Evolutionary conservation across 2,113 vertebrate genomes (phyloP), one percentile per base, ranked within the genome.

Genomic region (Marcusenius ussheri): DNA sequence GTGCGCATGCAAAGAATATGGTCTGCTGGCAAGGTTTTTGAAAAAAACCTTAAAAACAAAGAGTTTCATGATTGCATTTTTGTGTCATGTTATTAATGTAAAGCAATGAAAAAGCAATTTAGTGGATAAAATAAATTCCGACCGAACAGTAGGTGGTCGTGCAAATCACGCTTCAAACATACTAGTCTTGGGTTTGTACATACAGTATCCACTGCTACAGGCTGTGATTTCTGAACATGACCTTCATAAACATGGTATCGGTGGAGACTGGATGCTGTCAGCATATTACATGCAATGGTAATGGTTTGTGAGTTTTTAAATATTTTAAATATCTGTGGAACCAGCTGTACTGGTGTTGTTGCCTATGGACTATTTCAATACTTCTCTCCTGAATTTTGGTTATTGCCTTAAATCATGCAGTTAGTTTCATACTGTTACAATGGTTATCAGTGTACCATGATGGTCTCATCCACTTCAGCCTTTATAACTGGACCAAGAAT

Each of bases 401-500:
- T 39, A 19, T 77, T 35, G 11, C 35, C 13, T 77, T 77, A 77
- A 77, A 42, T 77, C 5, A 77, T 47, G 27, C 47, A 31, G 27
- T 39, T 19, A 39, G 47, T 53, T 6, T 46, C 6, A 13, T 5
- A 8, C 11, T 56, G 35, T 56, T 47, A 58, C n/a, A 46, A 3
- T n/a, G 19, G 53, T 39, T 88, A 42, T 89, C n/a, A 21, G 93
- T 95, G 90, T 96, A 99, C 98, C 91, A 97, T 95, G 88, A 99
- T 97, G 50, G 96, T 97, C 88, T 99, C 97, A 0, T 95, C 97
- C 90, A 99, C 97, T 93, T 99, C 98, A 2, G 98, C 98, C 92
- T 95, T 97, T 88, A 99, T 98, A 53, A 98, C 74, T 1, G 98
- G 98, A 3, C 98, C 98, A 49, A 99, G 95, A 92, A 99, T 96